These are phyloP conservation scores for Ceramica pisi DNA, from an alignment of 2,888 invertebrate genomes.

Conservation along the genomic window DNA sequence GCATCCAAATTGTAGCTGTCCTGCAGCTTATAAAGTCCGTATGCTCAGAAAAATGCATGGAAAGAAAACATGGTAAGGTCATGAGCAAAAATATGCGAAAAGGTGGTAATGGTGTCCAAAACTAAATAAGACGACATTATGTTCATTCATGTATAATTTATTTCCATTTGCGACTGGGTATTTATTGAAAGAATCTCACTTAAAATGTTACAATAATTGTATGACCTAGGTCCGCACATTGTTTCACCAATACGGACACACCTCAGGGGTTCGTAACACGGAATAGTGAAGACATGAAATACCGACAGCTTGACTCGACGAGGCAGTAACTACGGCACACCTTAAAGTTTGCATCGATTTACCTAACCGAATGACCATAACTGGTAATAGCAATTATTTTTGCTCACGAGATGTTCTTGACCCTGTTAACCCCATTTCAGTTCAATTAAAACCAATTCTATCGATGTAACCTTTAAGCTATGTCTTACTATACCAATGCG, in stretches of 20 bases:
- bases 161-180: constrained; percentile 87
- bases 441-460: constrained; percentile 21
- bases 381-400: constrained; percentile 21
- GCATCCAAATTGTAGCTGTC: not conserved
- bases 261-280: constrained; percentile 14
- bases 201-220: constrained; percentile 73
- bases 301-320: not conserved
- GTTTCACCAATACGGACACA: constrained; percentile 76
- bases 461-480: constrained; percentile 10
- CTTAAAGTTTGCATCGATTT: not conserved
- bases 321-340: not conserved
- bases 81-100: not conserved
- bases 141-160: constrained; percentile 83
- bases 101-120: not conserved
- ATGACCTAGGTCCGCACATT: constrained; percentile 69
- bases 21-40: too few relatives aligned
- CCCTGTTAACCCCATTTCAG: constrained; percentile 39
- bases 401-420: constrained; percentile 24
- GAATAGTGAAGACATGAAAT: constrained; percentile 51
- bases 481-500: not conserved
- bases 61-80: too few relatives aligned
- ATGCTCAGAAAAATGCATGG: too few relatives aligned
- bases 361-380: constrained; percentile 15
- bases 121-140: constrained; percentile 68
- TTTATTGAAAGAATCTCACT: constrained; percentile 84